Evolutionary conservation across 2,888 invertebrate species (phyloP).

Genomic region (Ernsta delagoae): DNA sequence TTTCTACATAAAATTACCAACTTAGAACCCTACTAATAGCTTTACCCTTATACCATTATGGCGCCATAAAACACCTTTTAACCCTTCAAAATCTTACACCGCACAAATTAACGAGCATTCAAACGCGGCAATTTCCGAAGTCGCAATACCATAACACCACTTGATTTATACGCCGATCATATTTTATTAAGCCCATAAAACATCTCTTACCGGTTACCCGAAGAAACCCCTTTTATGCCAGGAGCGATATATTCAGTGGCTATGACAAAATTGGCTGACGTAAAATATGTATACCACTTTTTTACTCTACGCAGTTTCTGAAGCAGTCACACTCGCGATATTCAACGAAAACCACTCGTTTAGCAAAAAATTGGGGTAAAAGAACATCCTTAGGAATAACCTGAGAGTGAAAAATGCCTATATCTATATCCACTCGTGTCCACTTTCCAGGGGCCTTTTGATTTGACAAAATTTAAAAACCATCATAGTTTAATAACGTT

Average conservation of each 20-base stretch:
- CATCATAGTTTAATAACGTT: too few species aligned
- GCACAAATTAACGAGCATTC: slow-evolving; percentile 55
- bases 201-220: slow-evolving; percentile 58
- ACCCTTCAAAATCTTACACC: neutral
- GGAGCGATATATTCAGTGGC: slow-evolving; percentile 58
- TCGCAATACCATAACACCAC: slow-evolving; percentile 58
- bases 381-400: too few species aligned
- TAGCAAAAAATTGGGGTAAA: too few species aligned
- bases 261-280: slow-evolving; percentile 58
- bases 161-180: slow-evolving; percentile 71
- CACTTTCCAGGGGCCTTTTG: too few species aligned
- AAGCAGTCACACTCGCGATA: slow-evolving; percentile 2
- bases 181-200: slow-evolving; percentile 75
- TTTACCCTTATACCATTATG: neutral
- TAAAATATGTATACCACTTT: slow-evolving; percentile 37
- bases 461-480: too few species aligned
- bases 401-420: too few species aligned
- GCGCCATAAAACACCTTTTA: neutral
- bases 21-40: too few species aligned
- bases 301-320: slow-evolving; percentile 21
- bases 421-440: too few species aligned
- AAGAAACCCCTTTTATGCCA: slow-evolving; percentile 60
- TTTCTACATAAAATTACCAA: too few species aligned
- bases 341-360: too few species aligned
- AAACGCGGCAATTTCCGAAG: slow-evolving; percentile 56